Base-by-base conservation (phyloP, 2,113 vertebrate species). In the Thamnaconus septentrionalis region DNA sequence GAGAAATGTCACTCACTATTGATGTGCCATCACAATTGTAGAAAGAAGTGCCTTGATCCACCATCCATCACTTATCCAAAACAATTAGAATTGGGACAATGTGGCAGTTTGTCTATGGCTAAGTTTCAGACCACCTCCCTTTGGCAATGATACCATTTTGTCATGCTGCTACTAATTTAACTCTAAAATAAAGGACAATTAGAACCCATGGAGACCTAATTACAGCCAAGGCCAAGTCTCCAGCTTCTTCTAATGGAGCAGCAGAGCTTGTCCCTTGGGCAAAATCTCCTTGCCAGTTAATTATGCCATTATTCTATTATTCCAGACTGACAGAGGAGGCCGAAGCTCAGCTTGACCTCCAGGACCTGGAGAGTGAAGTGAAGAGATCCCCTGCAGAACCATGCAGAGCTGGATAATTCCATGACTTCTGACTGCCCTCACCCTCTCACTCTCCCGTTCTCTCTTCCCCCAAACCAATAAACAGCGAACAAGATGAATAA, bases 241-340 rank as follows among this genome's bases (percentile, higher is more conserved):
- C 49, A 59, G 70, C 71, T 75, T 69, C 69, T 77, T 79, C 75
- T 76, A 84, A 77, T 64, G 53, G 76, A 79, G 80, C 73, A 59
- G 69, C 54, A 56, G 82, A 83, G 74, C 58, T 41, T 8, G 6
- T 83, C 81, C 72, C 82, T 62, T 40, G 81, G 76, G 82, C 65
- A 61, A 76, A 82, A 85, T 88, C 71, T 82, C 74, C 79, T 69
- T 68, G 66, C 76, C 79, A 77, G 77, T 88, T 90, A 90, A 90
- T 90, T 90, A 89, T 86, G 66, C 85, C 72, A 88, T 90, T 90
- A 90, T 87, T 89, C 80, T 75, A 89, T 89, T 85, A 91, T 85
- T 82, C 69, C 78, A 81, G 75, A 78, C 67, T 84, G 79, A 69
- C 51, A 64, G 71, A 81, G 76, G 55, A 71, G 71, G 47, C 56